These are phyloP conservation scores for Nycteola revayana DNA, from an alignment of 2,888 invertebrate species.

Conservation along the genomic window DNA sequence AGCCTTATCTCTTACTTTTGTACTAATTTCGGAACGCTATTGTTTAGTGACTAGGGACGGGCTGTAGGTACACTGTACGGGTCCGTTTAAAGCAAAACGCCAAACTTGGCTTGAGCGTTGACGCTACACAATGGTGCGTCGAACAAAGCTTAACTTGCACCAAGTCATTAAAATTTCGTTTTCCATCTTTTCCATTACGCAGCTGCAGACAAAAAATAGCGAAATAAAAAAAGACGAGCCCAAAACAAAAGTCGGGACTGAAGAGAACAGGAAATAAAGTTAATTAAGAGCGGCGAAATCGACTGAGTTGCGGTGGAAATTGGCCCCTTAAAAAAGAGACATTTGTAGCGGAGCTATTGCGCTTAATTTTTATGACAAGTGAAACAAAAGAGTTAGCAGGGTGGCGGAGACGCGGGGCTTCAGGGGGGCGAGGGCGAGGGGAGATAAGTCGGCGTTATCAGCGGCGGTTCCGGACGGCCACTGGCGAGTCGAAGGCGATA, in stretches of 20 bases:
- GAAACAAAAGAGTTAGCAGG: conserved; percentile 80
- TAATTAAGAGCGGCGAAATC: conserved; percentile 82
- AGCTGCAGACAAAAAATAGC: conserved; percentile 78
- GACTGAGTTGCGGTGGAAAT: conserved; percentile 82
- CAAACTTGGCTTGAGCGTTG: conserved; percentile 59
- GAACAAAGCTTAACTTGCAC: conserved; percentile 76
- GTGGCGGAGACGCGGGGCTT: conserved; percentile 49
- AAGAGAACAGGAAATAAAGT: conserved; percentile 81
- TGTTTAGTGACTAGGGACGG: too few species aligned
- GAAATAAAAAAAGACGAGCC: conserved; percentile 72
- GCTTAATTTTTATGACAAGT: conserved; percentile 82
- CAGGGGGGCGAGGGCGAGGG: conserved; percentile 41
- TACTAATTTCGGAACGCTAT: too few species aligned
- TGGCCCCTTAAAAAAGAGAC: conserved; percentile 80
- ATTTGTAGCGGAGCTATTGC: conserved; percentile 80
- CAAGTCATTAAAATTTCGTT: conserved; percentile 80
- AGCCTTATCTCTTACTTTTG: too few species aligned
- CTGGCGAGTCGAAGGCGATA: conserved; percentile 76
- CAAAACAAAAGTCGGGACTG: conserved; percentile 78
- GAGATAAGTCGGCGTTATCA: conserved; percentile 77
- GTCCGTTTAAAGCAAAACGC: conserved; percentile 60
- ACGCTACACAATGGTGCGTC: conserved; percentile 62
- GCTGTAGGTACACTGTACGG: conserved; percentile 39
- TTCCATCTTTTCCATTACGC: conserved; percentile 80
- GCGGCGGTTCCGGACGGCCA: conserved; percentile 68